A percentile compares a stretch with the other conserved stretches of the same genome.
Evolutionary conservation across 2,888 invertebrate species (phyloP).

Genomic region (Cephus rjabovi): DNA sequence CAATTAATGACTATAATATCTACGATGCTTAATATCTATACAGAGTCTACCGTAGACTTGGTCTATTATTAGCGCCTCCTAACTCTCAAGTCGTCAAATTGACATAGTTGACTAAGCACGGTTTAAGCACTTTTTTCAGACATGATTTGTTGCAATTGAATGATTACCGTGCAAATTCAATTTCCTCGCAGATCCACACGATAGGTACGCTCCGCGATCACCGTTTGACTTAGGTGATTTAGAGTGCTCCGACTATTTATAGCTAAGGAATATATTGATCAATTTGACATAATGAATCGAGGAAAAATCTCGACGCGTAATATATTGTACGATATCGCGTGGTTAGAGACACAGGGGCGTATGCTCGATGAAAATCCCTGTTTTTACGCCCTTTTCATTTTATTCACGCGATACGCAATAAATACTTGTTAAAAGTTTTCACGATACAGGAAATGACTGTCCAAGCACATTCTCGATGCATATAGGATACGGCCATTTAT

Average conservation of each 20-base stretch:
- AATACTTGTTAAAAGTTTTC: neutral
- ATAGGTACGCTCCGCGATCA: neutral
- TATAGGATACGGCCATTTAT: conserved; percentile 36
- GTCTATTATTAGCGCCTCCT: neutral
- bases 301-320: no score
- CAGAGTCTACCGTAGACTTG: neutral
- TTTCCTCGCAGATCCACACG: neutral
- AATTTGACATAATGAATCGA: neutral
- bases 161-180: neutral
- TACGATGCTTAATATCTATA: neutral
- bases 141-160: neutral
- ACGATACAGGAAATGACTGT: neutral
- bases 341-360: no score
- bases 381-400: no score
- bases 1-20: neutral
- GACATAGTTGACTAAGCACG: neutral
- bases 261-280: neutral
- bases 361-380: no score
- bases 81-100: neutral
- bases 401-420: neutral
- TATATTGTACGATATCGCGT: neutral
- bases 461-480: conserved; percentile 27
- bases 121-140: neutral
- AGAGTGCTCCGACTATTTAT: neutral
- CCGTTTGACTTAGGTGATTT: neutral